phyloP scores from a whole-genome alignment of 2,888 invertebrate species.

The Flexamia atlantica region DNA sequence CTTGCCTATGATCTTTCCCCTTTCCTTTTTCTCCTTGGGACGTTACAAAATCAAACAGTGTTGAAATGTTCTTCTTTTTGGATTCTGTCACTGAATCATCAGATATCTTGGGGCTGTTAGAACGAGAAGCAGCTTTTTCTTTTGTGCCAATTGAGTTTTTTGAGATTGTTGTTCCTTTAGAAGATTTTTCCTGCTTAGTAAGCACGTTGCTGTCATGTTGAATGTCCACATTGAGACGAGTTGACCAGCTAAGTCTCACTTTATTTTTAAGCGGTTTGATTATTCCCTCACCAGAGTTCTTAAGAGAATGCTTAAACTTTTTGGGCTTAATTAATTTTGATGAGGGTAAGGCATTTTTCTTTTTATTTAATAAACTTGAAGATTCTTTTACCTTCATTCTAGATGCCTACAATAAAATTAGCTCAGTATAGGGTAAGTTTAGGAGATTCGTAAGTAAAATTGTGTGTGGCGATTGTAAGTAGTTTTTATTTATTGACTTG shows the following conservation, averaged over 20 bases:
- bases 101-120: not conserved
- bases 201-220: not conserved
- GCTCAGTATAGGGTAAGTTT: no score
- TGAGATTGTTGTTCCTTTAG: not conserved
- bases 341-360: slow-evolving; percentile 22
- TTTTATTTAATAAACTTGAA: not conserved
- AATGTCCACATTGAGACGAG: not conserved
- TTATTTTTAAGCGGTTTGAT: not conserved
- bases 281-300: not conserved
- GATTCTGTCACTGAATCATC: not conserved
- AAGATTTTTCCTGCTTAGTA: not conserved
- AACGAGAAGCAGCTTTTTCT: not conserved
- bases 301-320: not conserved
- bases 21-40: not conserved
- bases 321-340: slow-evolving; percentile 12
- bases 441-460: no score
- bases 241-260: not conserved
- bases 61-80: not conserved
- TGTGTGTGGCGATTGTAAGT: no score
- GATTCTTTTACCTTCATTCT: not conserved
- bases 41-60: slow-evolving; percentile 1
- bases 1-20: not conserved
- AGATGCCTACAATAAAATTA: no score
- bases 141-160: not conserved
- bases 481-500: no score